These are phyloP conservation scores for Hyalella azteca DNA, from an alignment of 2,888 invertebrate species.

Conservation along the genomic window DNA sequence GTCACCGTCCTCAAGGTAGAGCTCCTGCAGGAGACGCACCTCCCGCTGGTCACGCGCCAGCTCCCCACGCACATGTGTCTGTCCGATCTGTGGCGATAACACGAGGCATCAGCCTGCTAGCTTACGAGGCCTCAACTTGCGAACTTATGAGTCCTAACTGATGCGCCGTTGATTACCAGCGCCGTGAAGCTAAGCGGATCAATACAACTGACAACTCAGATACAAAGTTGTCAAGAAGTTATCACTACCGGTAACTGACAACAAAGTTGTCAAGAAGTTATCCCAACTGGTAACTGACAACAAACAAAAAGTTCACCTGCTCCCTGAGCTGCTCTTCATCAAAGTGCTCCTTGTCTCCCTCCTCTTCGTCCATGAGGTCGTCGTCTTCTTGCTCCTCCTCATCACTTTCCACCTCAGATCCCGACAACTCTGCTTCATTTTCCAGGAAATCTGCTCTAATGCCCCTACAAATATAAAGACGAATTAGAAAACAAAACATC, in stretches of 20 bases:
- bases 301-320: too few species aligned
- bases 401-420: conserved; percentile 86
- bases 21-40: conserved; percentile 81
- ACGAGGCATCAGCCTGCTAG: background rate
- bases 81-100: conserved; percentile 48
- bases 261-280: too few species aligned
- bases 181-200: background rate
- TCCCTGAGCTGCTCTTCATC: conserved; percentile 78
- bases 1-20: conserved; percentile 88
- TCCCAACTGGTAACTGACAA: too few species aligned
- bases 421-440: conserved; percentile 88
- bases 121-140: too few species aligned
- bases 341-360: conserved; percentile 82
- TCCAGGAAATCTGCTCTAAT: conserved; percentile 76
- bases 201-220: background rate
- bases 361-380: conserved; percentile 82
- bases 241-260: too few species aligned
- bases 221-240: too few species aligned
- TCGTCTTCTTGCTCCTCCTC: conserved; percentile 85
- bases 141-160: too few species aligned
- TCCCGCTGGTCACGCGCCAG: conserved; percentile 88
- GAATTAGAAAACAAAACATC: too few species aligned
- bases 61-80: conserved; percentile 70
- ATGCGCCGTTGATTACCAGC: too few species aligned
- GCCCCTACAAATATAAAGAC: too few species aligned